phyloP scores from a whole-genome alignment of 2,888 invertebrate genomes.

The Campoplex nolae region DNA sequence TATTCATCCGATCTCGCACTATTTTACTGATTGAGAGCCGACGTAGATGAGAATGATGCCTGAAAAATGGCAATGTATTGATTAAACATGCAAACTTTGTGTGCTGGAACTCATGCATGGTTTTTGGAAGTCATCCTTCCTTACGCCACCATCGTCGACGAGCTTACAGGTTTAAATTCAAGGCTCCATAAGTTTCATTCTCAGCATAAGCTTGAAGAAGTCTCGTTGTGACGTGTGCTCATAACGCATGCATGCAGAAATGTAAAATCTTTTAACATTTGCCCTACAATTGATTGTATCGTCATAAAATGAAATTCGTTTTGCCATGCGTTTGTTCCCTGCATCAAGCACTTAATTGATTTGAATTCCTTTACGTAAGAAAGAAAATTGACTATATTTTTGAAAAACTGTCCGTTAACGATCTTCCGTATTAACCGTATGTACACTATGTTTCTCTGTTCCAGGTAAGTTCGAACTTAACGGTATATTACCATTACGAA shows the following conservation, averaged over 20 bases:
- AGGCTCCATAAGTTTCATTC: background rate
- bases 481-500: conserved; percentile 71
- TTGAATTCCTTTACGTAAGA: background rate
- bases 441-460: conserved; percentile 71
- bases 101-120: background rate
- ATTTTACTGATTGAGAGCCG: background rate
- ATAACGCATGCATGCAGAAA: background rate
- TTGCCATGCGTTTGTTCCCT: background rate
- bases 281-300: background rate
- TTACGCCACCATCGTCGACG: background rate
- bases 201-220: background rate
- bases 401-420: background rate
- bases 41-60: background rate
- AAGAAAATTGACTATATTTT: background rate
- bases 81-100: background rate
- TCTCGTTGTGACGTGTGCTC: background rate
- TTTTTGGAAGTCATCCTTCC: background rate
- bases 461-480: conserved; percentile 74
- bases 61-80: no score
- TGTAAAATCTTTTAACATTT: background rate
- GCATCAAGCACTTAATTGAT: background rate
- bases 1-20: background rate
- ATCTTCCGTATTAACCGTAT: conserved; percentile 41
- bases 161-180: background rate
- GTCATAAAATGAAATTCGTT: background rate